A percentile compares a stretch with the other conserved stretches of the same genome.
Conservation (phyloP, 2,888 invertebrate species). For the Boloria selene region DNA sequence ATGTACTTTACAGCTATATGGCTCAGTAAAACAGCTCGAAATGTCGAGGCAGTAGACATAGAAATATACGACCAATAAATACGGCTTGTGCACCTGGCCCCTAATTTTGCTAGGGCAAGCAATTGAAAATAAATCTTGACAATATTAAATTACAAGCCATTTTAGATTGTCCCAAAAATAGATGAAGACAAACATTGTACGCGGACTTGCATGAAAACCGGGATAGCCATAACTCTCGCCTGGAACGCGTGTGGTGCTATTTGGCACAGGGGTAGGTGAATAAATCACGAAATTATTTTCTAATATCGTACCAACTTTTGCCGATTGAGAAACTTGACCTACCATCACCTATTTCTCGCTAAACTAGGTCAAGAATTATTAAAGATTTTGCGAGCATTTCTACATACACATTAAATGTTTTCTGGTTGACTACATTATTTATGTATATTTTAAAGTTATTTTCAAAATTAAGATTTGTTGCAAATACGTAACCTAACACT, state of each 20-base stretch:
- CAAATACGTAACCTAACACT: slow-evolving; percentile 10
- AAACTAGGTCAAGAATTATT: no score
- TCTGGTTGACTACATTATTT: not conserved
- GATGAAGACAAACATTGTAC: slow-evolving; percentile 24
- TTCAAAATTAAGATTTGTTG: slow-evolving; percentile 4
- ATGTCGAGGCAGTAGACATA: slow-evolving; percentile 39
- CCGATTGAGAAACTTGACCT: not conserved
- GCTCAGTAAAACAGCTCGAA: slow-evolving; percentile 23
- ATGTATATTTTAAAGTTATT: not conserved
- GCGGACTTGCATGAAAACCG: slow-evolving; percentile 21
- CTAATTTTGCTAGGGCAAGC: slow-evolving; percentile 35
- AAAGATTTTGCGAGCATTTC: no score
- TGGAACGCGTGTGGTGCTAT: slow-evolving; percentile 23
- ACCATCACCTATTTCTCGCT: no score
- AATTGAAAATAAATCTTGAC: slow-evolving; percentile 35
- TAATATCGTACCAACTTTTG: slow-evolving; percentile 12
- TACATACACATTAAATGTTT: no score
- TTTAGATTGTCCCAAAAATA: slow-evolving; percentile 22
- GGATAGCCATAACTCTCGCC: slow-evolving; percentile 20
- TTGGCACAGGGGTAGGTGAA: slow-evolving; percentile 23
- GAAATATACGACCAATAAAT: slow-evolving; percentile 47
- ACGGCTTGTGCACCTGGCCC: slow-evolving; percentile 43
- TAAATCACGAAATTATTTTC: slow-evolving; percentile 30
- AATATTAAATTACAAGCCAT: slow-evolving; percentile 28
- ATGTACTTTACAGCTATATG: slow-evolving; percentile 7